Conservation (phyloP, 64 coral and sea anemone genomes). For the Montipora capricornis region DNA sequence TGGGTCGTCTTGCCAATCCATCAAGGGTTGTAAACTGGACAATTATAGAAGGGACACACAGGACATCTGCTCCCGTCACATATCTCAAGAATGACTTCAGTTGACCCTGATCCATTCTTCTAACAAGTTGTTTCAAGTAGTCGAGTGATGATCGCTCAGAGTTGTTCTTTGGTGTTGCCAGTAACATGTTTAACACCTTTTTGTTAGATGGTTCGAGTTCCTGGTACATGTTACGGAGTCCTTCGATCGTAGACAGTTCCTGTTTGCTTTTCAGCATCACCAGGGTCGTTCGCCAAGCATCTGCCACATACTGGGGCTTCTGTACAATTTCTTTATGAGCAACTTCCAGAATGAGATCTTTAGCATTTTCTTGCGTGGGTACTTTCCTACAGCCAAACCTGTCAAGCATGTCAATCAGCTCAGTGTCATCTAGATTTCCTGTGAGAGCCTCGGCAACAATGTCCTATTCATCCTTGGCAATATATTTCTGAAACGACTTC, state of each 20-base stretch:
- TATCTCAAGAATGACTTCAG: not conserved
- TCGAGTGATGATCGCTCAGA: not conserved
- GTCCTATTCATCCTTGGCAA: constrained; percentile 20
- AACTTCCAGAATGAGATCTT: not conserved
- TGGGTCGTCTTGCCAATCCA: constrained; percentile 36
- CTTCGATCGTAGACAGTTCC: not conserved
- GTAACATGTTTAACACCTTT: not conserved
- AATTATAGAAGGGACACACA: not conserved
- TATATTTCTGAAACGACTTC: constrained; percentile 14
- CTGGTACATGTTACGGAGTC: not conserved
- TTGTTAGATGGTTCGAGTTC: not conserved
- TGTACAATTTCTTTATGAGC: constrained; percentile 23
- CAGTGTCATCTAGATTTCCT: not conserved
- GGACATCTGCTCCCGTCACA: not conserved
- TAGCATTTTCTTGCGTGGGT: no score
- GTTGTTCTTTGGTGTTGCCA: not conserved
- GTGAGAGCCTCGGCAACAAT: not conserved
- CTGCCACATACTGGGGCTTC: not conserved
- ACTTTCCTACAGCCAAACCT: constrained; percentile 34
- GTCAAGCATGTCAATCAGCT: not conserved
- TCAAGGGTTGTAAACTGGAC: constrained; percentile 3
- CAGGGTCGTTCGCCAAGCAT: not conserved
- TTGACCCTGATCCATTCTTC: not conserved
- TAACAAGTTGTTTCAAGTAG: not conserved
- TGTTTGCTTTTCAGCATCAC: not conserved